These are phyloP conservation scores for Mirounga angustirostris DNA, from an alignment of 2,113 vertebrate genomes.

Conservation along the genomic window DNA sequence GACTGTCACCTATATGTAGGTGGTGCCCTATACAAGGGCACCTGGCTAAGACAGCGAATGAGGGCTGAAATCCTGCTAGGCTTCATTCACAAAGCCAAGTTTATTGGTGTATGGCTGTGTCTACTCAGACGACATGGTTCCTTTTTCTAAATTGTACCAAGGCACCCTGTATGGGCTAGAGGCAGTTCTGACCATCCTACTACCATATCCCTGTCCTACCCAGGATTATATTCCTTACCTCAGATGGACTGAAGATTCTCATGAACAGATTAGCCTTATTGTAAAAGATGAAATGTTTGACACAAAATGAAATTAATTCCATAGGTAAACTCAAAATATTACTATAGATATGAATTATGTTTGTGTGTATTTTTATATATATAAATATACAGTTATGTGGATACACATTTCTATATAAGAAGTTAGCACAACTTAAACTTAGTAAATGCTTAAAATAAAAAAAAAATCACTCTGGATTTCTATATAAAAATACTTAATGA, in stretches of 20 bases:
- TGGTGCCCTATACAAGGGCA: neutral
- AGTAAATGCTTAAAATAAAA: slow-evolving; percentile 48
- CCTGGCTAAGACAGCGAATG: neutral
- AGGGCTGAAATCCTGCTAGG: neutral
- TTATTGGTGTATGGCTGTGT: neutral
- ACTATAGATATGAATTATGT: neutral
- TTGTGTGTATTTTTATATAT: neutral
- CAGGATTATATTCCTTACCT: neutral
- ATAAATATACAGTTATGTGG: neutral
- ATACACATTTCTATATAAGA: slow-evolving; percentile 6
- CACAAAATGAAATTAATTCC: slow-evolving; percentile 28
- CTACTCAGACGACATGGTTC: neutral
- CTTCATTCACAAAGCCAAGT: neutral
- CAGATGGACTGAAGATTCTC: neutral
- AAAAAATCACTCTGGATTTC: neutral
- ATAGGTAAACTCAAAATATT: slow-evolving; percentile 33
- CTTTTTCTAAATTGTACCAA: neutral
- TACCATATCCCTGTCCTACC: neutral
- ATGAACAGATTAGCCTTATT: neutral
- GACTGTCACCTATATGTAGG: neutral
- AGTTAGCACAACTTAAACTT: slow-evolving; percentile 45
- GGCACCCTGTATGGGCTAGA: neutral
- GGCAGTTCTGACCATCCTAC: neutral
- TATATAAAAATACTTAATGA: neutral
- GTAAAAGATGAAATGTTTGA: slow-evolving; percentile 14